phyloP scores from a whole-genome alignment of 92 coral and sea anemone genomes.

The Paragorgia papillata region DNA sequence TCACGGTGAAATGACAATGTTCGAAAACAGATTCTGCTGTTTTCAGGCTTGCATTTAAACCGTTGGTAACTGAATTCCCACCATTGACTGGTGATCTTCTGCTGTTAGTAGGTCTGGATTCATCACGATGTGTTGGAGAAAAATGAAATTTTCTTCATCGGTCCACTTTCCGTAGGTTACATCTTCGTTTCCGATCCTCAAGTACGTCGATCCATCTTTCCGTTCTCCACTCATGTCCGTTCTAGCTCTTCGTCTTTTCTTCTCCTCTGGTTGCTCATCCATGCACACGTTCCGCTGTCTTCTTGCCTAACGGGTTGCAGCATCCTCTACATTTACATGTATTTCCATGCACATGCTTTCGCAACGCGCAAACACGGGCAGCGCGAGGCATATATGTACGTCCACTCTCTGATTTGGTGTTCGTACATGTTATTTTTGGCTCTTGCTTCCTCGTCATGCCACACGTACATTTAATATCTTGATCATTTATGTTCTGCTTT shows the following conservation, averaged over 20 bases:
- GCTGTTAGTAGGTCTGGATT: slow-evolving; percentile 29
- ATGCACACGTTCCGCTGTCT: too few species aligned
- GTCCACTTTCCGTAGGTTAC: slow-evolving; percentile 54
- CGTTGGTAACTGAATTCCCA: too few species aligned
- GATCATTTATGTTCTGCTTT: background rate
- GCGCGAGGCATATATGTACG: slow-evolving; percentile 51
- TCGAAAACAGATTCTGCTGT: too few species aligned
- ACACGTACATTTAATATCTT: slow-evolving; percentile 46
- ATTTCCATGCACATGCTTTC: slow-evolving; percentile 39
- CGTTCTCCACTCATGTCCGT: slow-evolving; percentile 50
- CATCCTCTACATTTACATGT: slow-evolving; percentile 57
- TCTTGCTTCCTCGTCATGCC: slow-evolving; percentile 54
- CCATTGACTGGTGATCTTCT: too few species aligned
- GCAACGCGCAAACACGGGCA: slow-evolving; percentile 57
- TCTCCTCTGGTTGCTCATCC: background rate
- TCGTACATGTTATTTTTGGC: slow-evolving; percentile 39
- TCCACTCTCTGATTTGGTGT: slow-evolving; percentile 28
- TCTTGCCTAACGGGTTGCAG: slow-evolving; percentile 27
- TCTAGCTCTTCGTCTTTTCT: background rate
- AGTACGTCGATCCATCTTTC: slow-evolving; percentile 39
- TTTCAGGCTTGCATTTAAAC: too few species aligned
- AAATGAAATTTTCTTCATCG: slow-evolving; percentile 55
- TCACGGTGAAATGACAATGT: too few species aligned
- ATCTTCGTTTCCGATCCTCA: slow-evolving; percentile 44
- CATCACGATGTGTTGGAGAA: slow-evolving; percentile 47